Evolutionary conservation across 1,140 invertebrate species (phyloP), one percentile per base, ranked within the genome.

Genomic region (Nylanderia fulva): DNA sequence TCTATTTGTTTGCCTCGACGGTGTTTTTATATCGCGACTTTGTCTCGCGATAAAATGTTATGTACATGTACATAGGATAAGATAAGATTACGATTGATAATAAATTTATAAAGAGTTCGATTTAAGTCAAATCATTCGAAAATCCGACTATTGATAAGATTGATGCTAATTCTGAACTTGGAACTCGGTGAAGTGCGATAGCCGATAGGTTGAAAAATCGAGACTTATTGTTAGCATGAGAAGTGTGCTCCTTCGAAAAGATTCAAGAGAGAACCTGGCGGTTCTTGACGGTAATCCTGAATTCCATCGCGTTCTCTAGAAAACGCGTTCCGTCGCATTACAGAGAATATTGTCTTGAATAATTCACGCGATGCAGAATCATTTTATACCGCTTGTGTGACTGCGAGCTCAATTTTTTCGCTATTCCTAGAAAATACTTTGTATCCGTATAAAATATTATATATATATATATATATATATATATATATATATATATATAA

Each of bases 261-360:
- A 76, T 84, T 76, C 71, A 63, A 76, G 68, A 74, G 64, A 39
- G 60, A n/a, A 76, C 54, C 27, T 15, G 74, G 74, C 61, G 48
- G 61, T 64, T 84, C 84, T 80, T 36, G n/a, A 13, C 52, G 29
- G 75, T 68, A 69, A 85, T 80, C 74, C 76, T 36, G 61, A 80
- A 66, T 80, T 80, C 74, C 75, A 33, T 45, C 36, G 45, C 75
- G 39, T 80, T 13, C 42, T 15, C 42, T 36, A 27, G 64, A 54
- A 71, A 82, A 82, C 71, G 77, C 66, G 77, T 82, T 72, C 77
- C 66, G 66, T 82, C 77, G 77, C 77, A 82, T 82, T 82, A 82
- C 77, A 72, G 77, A 72, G 77, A 82, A 82, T 76, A 84, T 76
- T 79, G 84, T 85, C 75, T 60, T 86, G 82, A 86, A 86, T 86